Percentiles rank a stretch among this genome's conserved stretches.
phyloP scores from a whole-genome alignment of 1,140 invertebrate genomes.

The Ctenoplectra terminalis region DNA sequence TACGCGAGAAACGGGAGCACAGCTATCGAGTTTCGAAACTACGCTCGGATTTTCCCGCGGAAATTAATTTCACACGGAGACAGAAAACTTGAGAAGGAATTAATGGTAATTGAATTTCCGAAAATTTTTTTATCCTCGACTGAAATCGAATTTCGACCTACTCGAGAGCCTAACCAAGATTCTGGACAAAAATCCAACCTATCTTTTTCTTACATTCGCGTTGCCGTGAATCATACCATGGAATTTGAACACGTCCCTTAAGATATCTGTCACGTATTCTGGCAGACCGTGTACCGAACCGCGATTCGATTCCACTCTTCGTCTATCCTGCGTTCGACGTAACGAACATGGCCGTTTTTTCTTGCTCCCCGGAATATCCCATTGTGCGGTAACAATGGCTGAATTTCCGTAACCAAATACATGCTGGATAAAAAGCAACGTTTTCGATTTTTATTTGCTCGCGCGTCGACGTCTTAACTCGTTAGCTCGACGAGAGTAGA shows the following conservation, averaged over 20 bases:
- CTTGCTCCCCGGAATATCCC: neutral
- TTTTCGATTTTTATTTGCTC: neutral
- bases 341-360: conserved; percentile 32
- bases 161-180: neutral
- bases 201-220: conserved; percentile 31
- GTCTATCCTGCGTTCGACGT: conserved; percentile 17
- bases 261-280: conserved; percentile 40
- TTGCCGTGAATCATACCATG: conserved; percentile 39
- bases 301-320: conserved; percentile 30
- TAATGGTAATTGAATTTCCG: neutral
- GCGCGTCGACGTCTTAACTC: neutral
- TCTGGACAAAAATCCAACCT: conserved; percentile 19
- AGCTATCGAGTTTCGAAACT: conserved; percentile 24
- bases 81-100: neutral
- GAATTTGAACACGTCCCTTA: conserved; percentile 38
- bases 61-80: conserved; percentile 20
- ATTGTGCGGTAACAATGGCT: conserved; percentile 13
- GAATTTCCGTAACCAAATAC: conserved; percentile 1
- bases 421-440: neutral
- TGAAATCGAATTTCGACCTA: conserved; percentile 27
- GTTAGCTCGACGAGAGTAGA: neutral
- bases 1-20: neutral
- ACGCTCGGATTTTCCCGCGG: conserved; percentile 5
- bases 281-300: neutral
- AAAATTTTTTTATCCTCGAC: neutral